These are phyloP conservation scores for Petrolisthes cinctipes DNA, from an alignment of 2,888 invertebrate species.

Conservation along the genomic window DNA sequence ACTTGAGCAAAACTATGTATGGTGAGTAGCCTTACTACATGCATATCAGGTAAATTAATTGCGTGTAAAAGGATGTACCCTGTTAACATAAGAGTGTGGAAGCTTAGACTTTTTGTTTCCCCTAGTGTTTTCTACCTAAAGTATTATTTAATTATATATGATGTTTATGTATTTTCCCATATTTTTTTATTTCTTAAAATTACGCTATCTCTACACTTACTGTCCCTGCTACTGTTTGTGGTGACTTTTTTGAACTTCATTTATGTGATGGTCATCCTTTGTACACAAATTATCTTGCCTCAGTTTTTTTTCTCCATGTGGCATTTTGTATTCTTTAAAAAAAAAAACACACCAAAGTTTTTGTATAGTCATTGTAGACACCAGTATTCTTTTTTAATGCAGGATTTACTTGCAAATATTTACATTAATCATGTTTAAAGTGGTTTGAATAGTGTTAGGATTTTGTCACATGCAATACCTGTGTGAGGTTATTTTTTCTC, in stretches of 20 bases:
- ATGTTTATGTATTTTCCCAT: no score
- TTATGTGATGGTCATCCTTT: slow-evolving; percentile 37
- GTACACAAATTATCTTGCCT: slow-evolving; percentile 39
- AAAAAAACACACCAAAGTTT: slow-evolving; percentile 60
- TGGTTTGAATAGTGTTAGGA: slow-evolving; percentile 35
- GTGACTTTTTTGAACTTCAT: neutral
- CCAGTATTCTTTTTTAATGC: slow-evolving; percentile 34
- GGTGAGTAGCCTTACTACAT: slow-evolving; percentile 58
- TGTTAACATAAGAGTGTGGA: slow-evolving; percentile 21
- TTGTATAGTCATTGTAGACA: slow-evolving; percentile 60
- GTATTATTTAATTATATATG: no score
- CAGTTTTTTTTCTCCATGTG: slow-evolving; percentile 48
- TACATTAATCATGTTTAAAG: slow-evolving; percentile 28
- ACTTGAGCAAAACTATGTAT: slow-evolving; percentile 21
- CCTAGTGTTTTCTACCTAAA: no score
- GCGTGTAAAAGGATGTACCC: slow-evolving; percentile 44
- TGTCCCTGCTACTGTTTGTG: neutral
- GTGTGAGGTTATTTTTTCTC: slow-evolving; percentile 4
- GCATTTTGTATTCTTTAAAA: slow-evolving; percentile 53
- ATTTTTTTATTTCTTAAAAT: no score
- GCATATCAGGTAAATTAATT: slow-evolving; percentile 54
- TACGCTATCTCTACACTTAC: no score
- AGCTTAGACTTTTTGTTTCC: slow-evolving; percentile 1
- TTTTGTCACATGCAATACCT: slow-evolving; percentile 40
- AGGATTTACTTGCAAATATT: slow-evolving; percentile 32